Percentiles rank a stretch among this genome's conserved stretches.
Evolutionary conservation across 2,797 vertebrate genomes (phyloP).

Genomic region (Zenarchopterus dispar): DNA sequence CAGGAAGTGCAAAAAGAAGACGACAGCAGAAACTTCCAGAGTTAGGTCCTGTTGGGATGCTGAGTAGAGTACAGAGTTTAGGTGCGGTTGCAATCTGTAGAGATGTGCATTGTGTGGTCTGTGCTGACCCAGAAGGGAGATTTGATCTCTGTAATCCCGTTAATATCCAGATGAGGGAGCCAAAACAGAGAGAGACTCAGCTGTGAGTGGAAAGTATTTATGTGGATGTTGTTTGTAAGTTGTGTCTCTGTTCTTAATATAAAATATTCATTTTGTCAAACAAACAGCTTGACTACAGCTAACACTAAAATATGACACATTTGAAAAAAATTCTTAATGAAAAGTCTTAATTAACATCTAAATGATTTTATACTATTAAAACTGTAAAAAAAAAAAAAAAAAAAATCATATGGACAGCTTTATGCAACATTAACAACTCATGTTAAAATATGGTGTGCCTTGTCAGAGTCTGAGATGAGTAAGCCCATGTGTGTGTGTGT

Average conservation of each 20-base stretch:
- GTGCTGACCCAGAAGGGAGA: constrained; percentile 6
- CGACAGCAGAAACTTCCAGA: not conserved
- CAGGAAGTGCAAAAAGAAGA: not conserved
- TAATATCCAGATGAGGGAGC: constrained; percentile 62
- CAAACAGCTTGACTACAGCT: not conserved
- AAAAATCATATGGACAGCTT: no score
- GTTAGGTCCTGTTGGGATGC: not conserved
- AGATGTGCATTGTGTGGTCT: constrained; percentile 8
- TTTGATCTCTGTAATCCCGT: constrained; percentile 9
- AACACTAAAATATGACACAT: not conserved
- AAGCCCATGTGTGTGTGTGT: not conserved
- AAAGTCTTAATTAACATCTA: no score
- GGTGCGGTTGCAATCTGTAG: constrained; percentile 29
- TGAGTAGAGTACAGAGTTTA: constrained; percentile 38
- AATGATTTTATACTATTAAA: no score
- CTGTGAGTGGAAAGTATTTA: constrained; percentile 17
- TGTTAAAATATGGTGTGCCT: not conserved
- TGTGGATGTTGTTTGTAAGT: constrained; percentile 12
- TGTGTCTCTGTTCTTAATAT: not conserved
- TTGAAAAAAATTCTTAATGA: no score
- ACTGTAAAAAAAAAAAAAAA: no score
- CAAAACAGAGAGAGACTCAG: not conserved
- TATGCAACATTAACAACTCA: not conserved
- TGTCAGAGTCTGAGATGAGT: not conserved
- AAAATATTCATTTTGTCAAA: not conserved